A percentile compares a stretch with the other conserved stretches of the same genome.
These are phyloP conservation scores for Sphaeramia orbicularis DNA, from an alignment of 2,797 vertebrate genomes.

Conservation along the genomic window DNA sequence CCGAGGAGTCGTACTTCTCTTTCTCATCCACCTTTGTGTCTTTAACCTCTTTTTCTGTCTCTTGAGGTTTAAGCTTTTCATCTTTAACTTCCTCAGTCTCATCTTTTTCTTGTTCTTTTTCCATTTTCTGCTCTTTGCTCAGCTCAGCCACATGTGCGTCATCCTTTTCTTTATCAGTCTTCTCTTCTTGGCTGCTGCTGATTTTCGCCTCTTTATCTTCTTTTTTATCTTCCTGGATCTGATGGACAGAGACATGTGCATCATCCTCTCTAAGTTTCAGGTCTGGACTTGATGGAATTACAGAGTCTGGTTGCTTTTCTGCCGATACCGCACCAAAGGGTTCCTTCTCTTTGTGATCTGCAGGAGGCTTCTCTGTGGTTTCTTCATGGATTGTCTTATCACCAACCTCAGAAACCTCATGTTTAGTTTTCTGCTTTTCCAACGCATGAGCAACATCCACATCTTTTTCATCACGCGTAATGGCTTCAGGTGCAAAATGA, in stretches of 20 bases:
- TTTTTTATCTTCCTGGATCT: slow-evolving; percentile 38
- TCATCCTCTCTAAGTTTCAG: slow-evolving; percentile 33
- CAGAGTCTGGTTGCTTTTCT: slow-evolving; percentile 32
- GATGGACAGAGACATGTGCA: slow-evolving; percentile 17
- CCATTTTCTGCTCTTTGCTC: slow-evolving; percentile 83
- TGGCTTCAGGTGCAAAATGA: slow-evolving; percentile 34
- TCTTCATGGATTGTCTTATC: slow-evolving; percentile 29
- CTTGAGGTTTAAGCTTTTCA: slow-evolving; percentile 52
- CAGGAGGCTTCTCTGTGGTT: slow-evolving; percentile 27
- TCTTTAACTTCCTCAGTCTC: slow-evolving; percentile 64
- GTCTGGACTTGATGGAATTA: slow-evolving; percentile 19
- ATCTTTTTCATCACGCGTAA: slow-evolving; percentile 43
- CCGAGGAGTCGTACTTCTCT: slow-evolving; percentile 53
- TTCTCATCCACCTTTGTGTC: slow-evolving; percentile 50
- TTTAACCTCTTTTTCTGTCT: slow-evolving; percentile 29
- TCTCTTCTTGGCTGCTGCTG: slow-evolving; percentile 51
- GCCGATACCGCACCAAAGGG: slow-evolving; percentile 1
- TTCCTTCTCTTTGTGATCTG: slow-evolving; percentile 39
- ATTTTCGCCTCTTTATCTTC: slow-evolving; percentile 35
- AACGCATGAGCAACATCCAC: slow-evolving; percentile 3
- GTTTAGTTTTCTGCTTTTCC: slow-evolving; percentile 44
- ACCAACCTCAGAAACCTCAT: slow-evolving; percentile 35
- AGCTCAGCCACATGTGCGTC: slow-evolving; percentile 77
- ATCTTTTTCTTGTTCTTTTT: slow-evolving; percentile 81
- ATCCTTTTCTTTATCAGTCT: slow-evolving; percentile 78